phyloP scores from a whole-genome alignment of 2,888 invertebrate species.

The Brachyopa scutellaris region DNA sequence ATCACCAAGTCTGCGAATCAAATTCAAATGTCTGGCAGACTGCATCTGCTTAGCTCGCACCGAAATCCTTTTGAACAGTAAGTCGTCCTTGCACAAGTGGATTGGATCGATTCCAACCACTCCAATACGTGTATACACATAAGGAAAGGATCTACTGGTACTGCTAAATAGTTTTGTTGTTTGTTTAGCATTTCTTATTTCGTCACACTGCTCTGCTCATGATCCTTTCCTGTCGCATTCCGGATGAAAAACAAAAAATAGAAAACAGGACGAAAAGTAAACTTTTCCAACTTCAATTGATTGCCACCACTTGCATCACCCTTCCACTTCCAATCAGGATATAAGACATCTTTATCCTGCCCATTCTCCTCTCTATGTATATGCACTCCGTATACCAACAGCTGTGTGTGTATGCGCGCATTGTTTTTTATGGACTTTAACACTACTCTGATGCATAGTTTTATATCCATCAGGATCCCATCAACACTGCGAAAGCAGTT shows the following conservation, averaged over 20 bases:
- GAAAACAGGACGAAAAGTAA: slow-evolving; percentile 8
- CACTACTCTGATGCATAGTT: slow-evolving; percentile 69
- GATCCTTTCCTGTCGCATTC: slow-evolving; percentile 69
- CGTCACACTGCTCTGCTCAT: slow-evolving; percentile 72
- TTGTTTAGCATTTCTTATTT: slow-evolving; percentile 69
- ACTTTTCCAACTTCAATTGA: slow-evolving; percentile 56
- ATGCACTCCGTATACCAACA: not conserved
- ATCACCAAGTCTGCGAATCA: slow-evolving; percentile 51
- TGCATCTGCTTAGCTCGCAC: slow-evolving; percentile 34
- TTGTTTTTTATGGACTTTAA: slow-evolving; percentile 47
- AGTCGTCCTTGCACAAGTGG: slow-evolving; percentile 51
- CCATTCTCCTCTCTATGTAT: not conserved
- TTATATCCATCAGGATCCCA: slow-evolving; percentile 72
- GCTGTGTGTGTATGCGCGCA: slow-evolving; percentile 3
- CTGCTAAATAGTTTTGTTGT: slow-evolving; percentile 39
- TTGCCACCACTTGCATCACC: slow-evolving; percentile 65
- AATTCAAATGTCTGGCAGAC: slow-evolving; percentile 48
- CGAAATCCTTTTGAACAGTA: slow-evolving; percentile 39
- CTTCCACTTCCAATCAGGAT: slow-evolving; percentile 59
- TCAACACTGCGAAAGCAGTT: slow-evolving; percentile 65
- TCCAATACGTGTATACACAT: not conserved
- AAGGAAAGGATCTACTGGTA: no score
- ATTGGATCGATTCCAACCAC: slow-evolving; percentile 61
- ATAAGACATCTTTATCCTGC: slow-evolving; percentile 58
- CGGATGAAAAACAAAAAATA: slow-evolving; percentile 3